A percentile compares a stretch with the other conserved stretches of the same genome.
Conservation (phyloP, 2,888 invertebrate species). For the Rhodophaea formosa region DNA sequence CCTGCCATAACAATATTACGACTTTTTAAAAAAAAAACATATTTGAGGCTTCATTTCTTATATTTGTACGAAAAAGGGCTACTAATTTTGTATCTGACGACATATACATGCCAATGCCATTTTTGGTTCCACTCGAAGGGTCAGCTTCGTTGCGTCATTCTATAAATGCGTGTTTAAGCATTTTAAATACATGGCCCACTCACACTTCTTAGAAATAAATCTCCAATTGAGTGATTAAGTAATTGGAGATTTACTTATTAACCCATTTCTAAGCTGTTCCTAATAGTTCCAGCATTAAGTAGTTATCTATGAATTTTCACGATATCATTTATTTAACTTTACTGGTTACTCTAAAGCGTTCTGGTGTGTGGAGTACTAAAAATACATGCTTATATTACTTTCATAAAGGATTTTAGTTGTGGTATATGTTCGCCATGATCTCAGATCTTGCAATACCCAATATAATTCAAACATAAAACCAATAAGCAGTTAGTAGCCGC, state of each 20-base stretch:
- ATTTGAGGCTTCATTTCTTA: background rate
- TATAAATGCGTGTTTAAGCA: background rate
- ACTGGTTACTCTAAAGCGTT: too few relatives aligned
- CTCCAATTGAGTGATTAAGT: background rate
- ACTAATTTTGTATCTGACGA: background rate
- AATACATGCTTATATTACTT: too few relatives aligned
- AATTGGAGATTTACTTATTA: slow-evolving; percentile 8
- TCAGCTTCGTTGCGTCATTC: background rate
- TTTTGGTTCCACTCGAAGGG: background rate
- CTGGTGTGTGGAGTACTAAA: too few relatives aligned
- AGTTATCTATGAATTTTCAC: background rate
- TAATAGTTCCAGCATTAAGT: background rate
- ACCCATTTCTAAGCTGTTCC: background rate
- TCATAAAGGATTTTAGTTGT: too few relatives aligned
- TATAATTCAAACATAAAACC: background rate
- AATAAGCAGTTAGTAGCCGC: background rate
- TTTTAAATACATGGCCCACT: slow-evolving; percentile 1
- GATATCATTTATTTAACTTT: too few relatives aligned
- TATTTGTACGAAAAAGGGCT: background rate
- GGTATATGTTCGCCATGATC: too few relatives aligned
- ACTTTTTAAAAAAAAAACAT: too few relatives aligned
- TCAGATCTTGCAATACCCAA: too few relatives aligned
- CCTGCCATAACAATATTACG: too few relatives aligned
- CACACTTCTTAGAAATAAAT: slow-evolving; percentile 1
- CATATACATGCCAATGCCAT: background rate